Conservation (phyloP, 1,140 invertebrate species). For the Tetramorium parvispinum region DNA sequence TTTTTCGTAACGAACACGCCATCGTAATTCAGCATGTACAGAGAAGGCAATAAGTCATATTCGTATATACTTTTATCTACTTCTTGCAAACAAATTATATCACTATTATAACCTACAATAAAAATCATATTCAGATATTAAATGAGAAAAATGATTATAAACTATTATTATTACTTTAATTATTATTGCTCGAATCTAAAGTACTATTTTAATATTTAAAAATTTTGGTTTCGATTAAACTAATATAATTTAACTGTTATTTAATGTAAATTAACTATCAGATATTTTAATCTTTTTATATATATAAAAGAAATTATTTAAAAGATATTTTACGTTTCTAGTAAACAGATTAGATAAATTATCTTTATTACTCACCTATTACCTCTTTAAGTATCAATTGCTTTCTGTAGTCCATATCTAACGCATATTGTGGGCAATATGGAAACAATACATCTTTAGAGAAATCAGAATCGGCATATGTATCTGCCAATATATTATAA, state of each 20-base stretch:
- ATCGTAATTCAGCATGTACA: slow-evolving; percentile 87
- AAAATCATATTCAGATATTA: neutral
- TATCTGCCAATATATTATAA: slow-evolving; percentile 96
- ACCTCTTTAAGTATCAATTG: slow-evolving; percentile 94
- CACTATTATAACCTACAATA: slow-evolving; percentile 92
- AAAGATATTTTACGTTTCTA: neutral
- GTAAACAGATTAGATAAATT: neutral
- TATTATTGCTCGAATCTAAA: neutral
- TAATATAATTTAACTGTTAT: neutral
- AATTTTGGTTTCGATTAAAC: neutral
- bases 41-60: slow-evolving; percentile 89
- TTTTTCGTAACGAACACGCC: slow-evolving; percentile 91
- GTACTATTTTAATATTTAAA: neutral
- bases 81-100: slow-evolving; percentile 97
- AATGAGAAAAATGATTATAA: neutral
- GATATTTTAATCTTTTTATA: neutral
- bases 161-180: neutral
- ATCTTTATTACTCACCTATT: slow-evolving; percentile 86
- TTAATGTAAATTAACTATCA: neutral
- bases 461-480: slow-evolving; percentile 93
- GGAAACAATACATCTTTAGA: slow-evolving; percentile 90
- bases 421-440: slow-evolving; percentile 92
- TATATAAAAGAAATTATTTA: neutral
- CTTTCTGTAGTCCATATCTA: slow-evolving; percentile 94
- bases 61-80: slow-evolving; percentile 93